phyloP scores from a whole-genome alignment of 2,888 invertebrate genomes.

The Boloria euphrosyne region DNA sequence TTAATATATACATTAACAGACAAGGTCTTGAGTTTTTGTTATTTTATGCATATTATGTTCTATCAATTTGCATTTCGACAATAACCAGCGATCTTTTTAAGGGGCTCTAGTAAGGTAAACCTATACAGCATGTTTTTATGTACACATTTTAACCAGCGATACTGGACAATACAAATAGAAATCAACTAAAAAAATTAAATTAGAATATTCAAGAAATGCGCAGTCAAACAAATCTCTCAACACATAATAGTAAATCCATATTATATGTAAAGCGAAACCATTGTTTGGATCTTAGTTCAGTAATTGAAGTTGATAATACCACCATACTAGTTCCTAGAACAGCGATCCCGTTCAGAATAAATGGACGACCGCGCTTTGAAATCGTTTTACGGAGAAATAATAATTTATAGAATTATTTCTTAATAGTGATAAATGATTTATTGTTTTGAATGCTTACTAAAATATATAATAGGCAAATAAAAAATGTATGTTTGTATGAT shows the following conservation, averaged over 20 bases:
- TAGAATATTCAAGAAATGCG: neutral
- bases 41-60: no score
- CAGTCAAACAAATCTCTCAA: neutral
- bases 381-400: constrained; percentile 14
- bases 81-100: no score
- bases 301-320: constrained; percentile 14
- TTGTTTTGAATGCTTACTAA: neutral
- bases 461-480: no score
- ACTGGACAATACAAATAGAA: no score
- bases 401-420: constrained; percentile 1
- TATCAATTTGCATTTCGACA: no score
- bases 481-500: no score
- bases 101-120: no score
- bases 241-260: neutral
- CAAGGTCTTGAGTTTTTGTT: no score
- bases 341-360: constrained; percentile 1
- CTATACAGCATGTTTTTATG: no score
- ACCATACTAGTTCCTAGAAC: constrained; percentile 15
- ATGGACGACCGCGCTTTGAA: neutral
- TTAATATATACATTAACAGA: no score
- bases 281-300: constrained; percentile 10
- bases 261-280: neutral
- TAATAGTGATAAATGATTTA: constrained; percentile 2
- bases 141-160: no score
- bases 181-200: no score